A percentile compares a stretch with the other conserved stretches of the same genome.
phyloP scores from a whole-genome alignment of 2,113 vertebrate species.

The Notarius lentiginosus region DNA sequence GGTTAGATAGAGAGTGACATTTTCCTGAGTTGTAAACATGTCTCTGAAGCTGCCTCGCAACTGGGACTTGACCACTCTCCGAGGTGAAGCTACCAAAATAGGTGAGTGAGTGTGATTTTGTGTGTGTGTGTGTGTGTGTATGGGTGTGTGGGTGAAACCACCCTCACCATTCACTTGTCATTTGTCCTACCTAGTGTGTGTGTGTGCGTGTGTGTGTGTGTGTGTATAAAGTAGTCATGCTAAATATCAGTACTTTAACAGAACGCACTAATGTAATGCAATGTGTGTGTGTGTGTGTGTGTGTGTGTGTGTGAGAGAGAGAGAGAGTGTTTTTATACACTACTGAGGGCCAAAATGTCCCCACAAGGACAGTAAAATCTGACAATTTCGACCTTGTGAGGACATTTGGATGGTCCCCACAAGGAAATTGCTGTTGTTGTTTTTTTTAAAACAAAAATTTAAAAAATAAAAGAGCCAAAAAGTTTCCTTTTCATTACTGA shows the following conservation, averaged over 20 bases:
- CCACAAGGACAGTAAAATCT: too few species aligned
- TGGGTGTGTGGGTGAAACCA: constrained; percentile 1
- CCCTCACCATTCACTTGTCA: background rate
- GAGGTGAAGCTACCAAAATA: constrained; percentile 82
- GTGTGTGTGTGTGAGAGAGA: background rate
- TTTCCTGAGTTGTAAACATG: constrained; percentile 73
- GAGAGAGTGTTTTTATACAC: too few species aligned
- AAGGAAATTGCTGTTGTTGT: too few species aligned
- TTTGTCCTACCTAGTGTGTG: background rate
- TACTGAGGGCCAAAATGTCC: too few species aligned
- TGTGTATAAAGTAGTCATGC: background rate
- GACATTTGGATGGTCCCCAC: too few species aligned
- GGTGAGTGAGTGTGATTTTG: constrained; percentile 67
- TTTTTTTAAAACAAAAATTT: too few species aligned
- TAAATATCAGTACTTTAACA: background rate
- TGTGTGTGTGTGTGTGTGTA: constrained; percentile 6
- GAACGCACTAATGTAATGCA: background rate
- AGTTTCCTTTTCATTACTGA: too few species aligned
- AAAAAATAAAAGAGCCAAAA: too few species aligned
- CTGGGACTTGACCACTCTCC: constrained; percentile 92
- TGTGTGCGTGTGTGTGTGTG: background rate
- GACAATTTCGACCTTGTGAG: too few species aligned
- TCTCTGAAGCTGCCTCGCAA: constrained; percentile 90
- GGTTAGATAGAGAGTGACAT: constrained; percentile 55
- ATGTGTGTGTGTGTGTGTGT: background rate